Conservation (phyloP, 2,113 vertebrate genomes). For the Phycodurus eques region DNA sequence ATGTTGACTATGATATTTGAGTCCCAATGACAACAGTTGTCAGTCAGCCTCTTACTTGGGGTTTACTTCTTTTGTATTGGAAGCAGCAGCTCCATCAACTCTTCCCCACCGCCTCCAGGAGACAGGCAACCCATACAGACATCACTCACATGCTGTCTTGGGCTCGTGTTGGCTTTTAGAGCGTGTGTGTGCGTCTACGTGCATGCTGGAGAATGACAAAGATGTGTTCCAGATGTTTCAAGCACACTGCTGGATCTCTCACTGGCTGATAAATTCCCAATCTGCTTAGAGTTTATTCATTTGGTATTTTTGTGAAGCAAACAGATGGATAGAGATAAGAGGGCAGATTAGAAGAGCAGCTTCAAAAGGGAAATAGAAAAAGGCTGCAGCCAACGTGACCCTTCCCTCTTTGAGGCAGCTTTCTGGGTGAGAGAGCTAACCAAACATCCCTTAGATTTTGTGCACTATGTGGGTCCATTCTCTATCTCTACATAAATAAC, state of each 20-base stretch:
- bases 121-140: slow-evolving; percentile 29
- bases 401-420: slow-evolving; percentile 64
- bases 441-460: slow-evolving; percentile 54
- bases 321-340: slow-evolving; percentile 52
- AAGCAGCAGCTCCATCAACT: slow-evolving; percentile 25
- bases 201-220: slow-evolving; percentile 5
- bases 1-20: slow-evolving; percentile 12
- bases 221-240: slow-evolving; percentile 35
- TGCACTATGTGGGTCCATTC: slow-evolving; percentile 43
- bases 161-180: slow-evolving; percentile 24
- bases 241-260: slow-evolving; percentile 44
- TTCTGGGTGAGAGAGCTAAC: slow-evolving; percentile 60
- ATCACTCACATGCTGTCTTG: slow-evolving; percentile 23
- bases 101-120: slow-evolving; percentile 33
- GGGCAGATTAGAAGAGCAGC: slow-evolving; percentile 72
- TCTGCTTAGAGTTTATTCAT: slow-evolving; percentile 47
- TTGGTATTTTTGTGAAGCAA: slow-evolving; percentile 44
- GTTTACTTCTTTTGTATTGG: slow-evolving; percentile 20
- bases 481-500: slow-evolving; percentile 35
- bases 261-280: slow-evolving; percentile 44
- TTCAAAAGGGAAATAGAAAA: slow-evolving; percentile 65
- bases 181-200: neutral
- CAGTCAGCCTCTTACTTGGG: slow-evolving; percentile 6
- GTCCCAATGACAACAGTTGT: slow-evolving; percentile 26
- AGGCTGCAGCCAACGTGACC: slow-evolving; percentile 58